Evolutionary conservation across 1,140 invertebrate genomes (phyloP).

Genomic region (Pseudobourletiella spinata): DNA sequence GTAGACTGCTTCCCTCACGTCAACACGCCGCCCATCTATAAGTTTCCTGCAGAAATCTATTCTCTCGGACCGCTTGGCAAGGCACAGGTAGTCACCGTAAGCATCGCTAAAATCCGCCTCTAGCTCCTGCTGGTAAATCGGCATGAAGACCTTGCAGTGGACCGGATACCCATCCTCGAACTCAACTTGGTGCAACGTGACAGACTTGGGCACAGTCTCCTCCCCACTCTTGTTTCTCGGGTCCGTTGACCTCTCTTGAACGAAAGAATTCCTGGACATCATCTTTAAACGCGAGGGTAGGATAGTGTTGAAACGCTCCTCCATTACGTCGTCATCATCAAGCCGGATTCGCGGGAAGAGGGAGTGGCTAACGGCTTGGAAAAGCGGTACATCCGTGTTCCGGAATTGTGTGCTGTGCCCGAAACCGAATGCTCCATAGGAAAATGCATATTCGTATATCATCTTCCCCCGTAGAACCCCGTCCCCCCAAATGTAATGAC

Average conservation of each 20-base stretch:
- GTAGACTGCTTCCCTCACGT: slow-evolving; percentile 15
- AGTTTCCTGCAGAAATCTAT: slow-evolving; percentile 14
- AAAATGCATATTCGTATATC: slow-evolving; percentile 22
- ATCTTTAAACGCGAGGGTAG: slow-evolving; percentile 16
- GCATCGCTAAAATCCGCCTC: slow-evolving; percentile 27
- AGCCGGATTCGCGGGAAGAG: slow-evolving; percentile 26
- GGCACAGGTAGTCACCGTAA: slow-evolving; percentile 29
- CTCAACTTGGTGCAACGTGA: slow-evolving; percentile 10
- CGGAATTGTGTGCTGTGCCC: slow-evolving; percentile 25
- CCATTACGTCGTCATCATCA: slow-evolving; percentile 1
- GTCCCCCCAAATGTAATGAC: background rate
- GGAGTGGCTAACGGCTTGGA: slow-evolving; percentile 15
- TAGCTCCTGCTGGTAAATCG: slow-evolving; percentile 17
- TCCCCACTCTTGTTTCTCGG: background rate
- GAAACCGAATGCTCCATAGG: slow-evolving; percentile 25
- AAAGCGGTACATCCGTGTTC: slow-evolving; percentile 17
- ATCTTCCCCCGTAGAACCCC: slow-evolving; percentile 10
- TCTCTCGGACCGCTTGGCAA: slow-evolving; percentile 10
- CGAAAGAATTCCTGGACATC: slow-evolving; percentile 13
- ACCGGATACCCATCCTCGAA: slow-evolving; percentile 19
- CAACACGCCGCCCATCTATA: slow-evolving; percentile 14
- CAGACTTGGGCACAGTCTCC: background rate
- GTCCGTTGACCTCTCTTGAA: slow-evolving; percentile 10
- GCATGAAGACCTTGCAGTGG: slow-evolving; percentile 17
- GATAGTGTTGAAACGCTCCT: slow-evolving; percentile 5